Percentiles rank a stretch among this genome's conserved stretches.
phyloP scores from a whole-genome alignment of 2,113 vertebrate species.

The Phyllostomus hastatus region DNA sequence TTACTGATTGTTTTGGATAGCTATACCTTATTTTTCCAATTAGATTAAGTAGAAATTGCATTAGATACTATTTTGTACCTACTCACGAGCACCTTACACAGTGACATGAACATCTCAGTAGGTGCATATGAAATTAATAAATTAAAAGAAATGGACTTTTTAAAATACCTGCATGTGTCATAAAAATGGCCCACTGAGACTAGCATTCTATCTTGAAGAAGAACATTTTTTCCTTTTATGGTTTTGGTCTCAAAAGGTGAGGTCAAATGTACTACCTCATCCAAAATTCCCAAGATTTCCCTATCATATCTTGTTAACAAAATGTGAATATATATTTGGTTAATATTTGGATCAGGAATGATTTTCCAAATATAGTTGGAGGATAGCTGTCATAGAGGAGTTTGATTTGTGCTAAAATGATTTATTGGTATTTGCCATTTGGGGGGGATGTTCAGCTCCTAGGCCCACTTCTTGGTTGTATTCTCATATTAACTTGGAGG shows the following conservation, averaged over 20 bases:
- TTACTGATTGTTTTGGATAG: background rate
- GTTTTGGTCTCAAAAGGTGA: background rate
- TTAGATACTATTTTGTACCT: background rate
- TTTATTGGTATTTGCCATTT: background rate
- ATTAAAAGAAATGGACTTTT: background rate
- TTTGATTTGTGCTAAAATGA: background rate
- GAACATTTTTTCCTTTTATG: background rate
- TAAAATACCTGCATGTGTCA: background rate
- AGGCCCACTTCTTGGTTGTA: background rate
- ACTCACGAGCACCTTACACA: background rate
- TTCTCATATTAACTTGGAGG: background rate
- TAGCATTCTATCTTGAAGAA: background rate
- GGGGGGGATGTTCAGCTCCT: background rate
- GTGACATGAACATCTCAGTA: background rate
- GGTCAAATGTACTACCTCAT: background rate
- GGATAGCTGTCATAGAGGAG: background rate
- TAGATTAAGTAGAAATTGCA: background rate
- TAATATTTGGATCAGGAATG: background rate
- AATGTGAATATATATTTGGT: background rate
- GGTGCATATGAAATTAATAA: background rate
- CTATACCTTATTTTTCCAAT: background rate
- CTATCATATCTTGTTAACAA: background rate
- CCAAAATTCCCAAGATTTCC: background rate
- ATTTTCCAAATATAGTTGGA: background rate
- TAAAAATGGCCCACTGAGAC: background rate